Evolutionary conservation across 2,797 vertebrate genomes (phyloP), one percentile per base, ranked within the genome.

Genomic region (Oceanodroma leucorhoa): DNA sequence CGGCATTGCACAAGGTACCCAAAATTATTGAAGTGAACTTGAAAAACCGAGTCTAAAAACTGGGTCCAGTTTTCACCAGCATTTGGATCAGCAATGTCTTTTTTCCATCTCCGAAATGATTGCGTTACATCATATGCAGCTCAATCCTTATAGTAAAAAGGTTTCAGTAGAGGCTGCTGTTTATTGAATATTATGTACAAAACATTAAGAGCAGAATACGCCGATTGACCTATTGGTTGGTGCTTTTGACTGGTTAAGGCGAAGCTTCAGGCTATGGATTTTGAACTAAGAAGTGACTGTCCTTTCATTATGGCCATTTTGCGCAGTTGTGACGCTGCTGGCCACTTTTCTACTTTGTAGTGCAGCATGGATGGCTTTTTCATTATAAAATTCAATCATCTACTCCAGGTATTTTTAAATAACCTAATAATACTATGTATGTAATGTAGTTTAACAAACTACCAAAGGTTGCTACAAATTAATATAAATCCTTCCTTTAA

Each of bases 221-320:
- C 6, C 1, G 0, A 36, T 27, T 43, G 29, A n/a, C 1, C 0
- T 34, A 8, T 53, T 67, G 38, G 24, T 22, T 51, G 55, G 15
- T 34, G 23, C 10, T 66, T 93, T 70, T 54, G 54, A 19, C 40
- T 73, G 43, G 19, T 67, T 67, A 51, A 55, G 76, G 36, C 14
- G 3, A 82, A 75, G 51, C 29, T 92, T 78, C 45, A 41, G 45
- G 26, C 67, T 73, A 8, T 48, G 57, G 70, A n/a, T 45, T 65
- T 73, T 78, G 43, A 78, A 38, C 32, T 53, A 23, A 23, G 73
- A 91, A 54, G 45, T 54, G 53, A 2, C 48, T 83, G 24, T 58
- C 38, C 32, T 79, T 78, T 75, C 45, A 14, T 51, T 85, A 19
- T 50, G 79, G 76, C 30, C 16, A 20, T 72, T 79, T 84, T 1